Percentiles rank a stretch among this genome's conserved stretches.
Conservation (phyloP, 2,797 vertebrate genomes). For the Ceyx erithaca region DNA sequence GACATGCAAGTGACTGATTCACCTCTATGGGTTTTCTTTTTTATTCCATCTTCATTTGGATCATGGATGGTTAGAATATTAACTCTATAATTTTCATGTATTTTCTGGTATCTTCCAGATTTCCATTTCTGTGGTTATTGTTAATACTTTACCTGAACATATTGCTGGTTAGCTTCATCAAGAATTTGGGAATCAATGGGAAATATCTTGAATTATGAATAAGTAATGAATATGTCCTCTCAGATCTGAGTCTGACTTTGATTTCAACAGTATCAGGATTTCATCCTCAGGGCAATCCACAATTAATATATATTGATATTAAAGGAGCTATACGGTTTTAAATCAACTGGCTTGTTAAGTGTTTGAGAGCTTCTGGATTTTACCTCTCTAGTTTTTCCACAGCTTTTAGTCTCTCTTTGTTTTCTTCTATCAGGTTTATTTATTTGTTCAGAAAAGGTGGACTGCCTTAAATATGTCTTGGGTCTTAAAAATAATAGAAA, state of each 20-base stretch:
- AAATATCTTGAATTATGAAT: neutral
- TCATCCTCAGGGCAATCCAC: neutral
- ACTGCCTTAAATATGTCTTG: neutral
- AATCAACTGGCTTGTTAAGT: neutral
- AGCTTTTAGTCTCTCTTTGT: neutral
- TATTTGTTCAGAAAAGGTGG: constrained; percentile 9
- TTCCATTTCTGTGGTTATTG: neutral
- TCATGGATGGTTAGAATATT: neutral
- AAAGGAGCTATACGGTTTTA: neutral
- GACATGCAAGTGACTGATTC: neutral
- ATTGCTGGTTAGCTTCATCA: neutral
- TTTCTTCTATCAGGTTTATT: neutral
- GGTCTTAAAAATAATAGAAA: neutral
- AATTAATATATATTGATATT: neutral
- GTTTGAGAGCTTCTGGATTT: neutral
- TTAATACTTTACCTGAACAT: neutral
- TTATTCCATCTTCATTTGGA: neutral
- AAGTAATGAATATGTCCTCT: neutral
- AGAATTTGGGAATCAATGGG: neutral
- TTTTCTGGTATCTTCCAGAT: neutral
- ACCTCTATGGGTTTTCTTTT: neutral
- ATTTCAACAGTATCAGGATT: neutral
- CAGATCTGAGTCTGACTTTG: neutral
- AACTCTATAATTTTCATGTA: neutral
- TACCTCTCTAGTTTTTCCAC: neutral